Conservation (phyloP, 2,113 vertebrate species). For the Calonectris borealis region DNA sequence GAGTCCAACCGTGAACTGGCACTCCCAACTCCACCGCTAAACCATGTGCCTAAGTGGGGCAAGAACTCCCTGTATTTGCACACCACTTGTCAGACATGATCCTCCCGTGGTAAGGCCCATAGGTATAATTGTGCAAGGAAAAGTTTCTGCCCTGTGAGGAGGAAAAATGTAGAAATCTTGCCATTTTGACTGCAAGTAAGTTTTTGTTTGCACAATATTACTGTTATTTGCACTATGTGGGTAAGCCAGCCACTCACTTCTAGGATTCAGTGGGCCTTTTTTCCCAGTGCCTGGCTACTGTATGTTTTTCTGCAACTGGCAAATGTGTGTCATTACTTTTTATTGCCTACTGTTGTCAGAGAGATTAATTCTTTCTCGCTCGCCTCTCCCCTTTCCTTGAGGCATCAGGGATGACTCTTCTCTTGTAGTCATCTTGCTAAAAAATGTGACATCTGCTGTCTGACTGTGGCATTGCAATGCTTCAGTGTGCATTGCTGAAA, state of each 20-base stretch:
- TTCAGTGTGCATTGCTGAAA: neutral
- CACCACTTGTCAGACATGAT: rapidly evolving
- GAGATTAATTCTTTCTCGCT: rapidly evolving
- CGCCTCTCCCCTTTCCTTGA: neutral
- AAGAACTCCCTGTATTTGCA: neutral
- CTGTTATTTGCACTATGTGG: neutral
- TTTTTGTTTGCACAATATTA: neutral
- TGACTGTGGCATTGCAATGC: neutral
- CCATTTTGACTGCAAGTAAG: neutral
- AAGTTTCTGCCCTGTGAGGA: neutral
- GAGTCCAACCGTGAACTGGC: neutral
- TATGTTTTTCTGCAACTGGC: neutral
- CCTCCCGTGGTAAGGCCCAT: neutral
- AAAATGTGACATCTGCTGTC: constrained; percentile 14
- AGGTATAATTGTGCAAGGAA: neutral
- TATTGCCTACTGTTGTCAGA: neutral
- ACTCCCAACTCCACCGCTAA: neutral
- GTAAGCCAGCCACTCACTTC: neutral
- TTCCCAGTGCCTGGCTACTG: neutral
- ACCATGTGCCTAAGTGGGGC: neutral
- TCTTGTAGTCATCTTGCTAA: neutral
- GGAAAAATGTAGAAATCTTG: neutral
- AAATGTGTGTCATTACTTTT: neutral
- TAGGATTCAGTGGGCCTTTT: neutral
- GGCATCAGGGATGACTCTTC: neutral